These are phyloP conservation scores for Crotalus tigris DNA, from an alignment of 2,113 vertebrate species.

Conservation along the genomic window DNA sequence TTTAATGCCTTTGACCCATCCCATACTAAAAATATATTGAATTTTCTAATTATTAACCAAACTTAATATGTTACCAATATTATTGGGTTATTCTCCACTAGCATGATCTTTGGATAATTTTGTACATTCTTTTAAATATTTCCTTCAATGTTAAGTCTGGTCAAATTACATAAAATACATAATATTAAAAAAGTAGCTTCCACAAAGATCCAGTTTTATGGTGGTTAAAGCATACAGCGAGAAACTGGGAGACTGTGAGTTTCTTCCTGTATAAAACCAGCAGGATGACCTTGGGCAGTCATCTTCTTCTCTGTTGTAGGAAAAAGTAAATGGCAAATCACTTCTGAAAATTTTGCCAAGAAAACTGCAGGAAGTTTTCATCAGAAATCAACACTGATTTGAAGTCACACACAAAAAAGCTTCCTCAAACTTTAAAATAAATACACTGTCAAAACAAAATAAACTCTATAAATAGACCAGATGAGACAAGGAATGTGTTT, in stretches of 20 bases:
- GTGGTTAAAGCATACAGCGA: background rate
- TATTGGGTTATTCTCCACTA: background rate
- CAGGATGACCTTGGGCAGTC: background rate
- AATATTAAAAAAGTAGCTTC: conserved; percentile 67
- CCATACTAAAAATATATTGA: background rate
- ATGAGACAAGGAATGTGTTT: background rate
- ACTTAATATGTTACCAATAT: background rate
- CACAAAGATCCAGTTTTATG: conserved; percentile 30
- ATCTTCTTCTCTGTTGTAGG: background rate
- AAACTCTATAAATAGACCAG: background rate
- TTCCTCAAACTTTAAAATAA: conserved; percentile 64
- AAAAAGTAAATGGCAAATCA: background rate
- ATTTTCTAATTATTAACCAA: background rate
- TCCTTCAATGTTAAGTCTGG: conserved; percentile 49
- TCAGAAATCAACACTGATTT: background rate
- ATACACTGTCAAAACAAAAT: conserved; percentile 59
- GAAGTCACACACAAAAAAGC: conserved; percentile 47
- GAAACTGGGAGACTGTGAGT: background rate
- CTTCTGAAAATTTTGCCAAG: background rate
- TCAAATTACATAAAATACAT: conserved; percentile 66
- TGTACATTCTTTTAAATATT: background rate
- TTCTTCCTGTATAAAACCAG: background rate
- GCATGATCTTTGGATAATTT: background rate
- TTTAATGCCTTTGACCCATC: background rate
- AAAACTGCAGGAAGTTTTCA: background rate